Evolutionary conservation across 2,888 invertebrate species (phyloP).

Genomic region (Ypsolopha scabrella): DNA sequence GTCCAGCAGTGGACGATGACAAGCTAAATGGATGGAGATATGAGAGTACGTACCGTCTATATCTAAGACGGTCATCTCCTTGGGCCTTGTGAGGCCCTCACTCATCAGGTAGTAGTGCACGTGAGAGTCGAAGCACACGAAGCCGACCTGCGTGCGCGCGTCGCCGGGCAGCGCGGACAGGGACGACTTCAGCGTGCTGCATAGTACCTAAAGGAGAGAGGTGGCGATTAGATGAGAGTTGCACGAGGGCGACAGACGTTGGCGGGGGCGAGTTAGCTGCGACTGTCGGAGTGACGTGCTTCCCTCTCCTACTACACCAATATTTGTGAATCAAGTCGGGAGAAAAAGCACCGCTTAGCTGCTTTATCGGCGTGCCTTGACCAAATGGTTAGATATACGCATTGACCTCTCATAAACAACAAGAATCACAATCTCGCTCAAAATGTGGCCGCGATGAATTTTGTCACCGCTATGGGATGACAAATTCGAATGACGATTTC

Average conservation of each 20-base stretch:
- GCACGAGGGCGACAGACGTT: neutral
- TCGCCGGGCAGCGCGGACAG: conserved; percentile 95
- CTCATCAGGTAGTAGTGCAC: conserved; percentile 94
- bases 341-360: too few species aligned
- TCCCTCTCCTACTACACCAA: too few species aligned
- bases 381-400: neutral
- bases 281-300: too few species aligned
- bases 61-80: conserved; percentile 92
- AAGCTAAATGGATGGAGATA: too few species aligned
- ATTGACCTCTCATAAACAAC: too few species aligned
- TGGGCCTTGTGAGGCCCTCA: conserved; percentile 85
- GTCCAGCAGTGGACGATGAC: too few species aligned
- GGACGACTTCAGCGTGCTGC: conserved; percentile 82
- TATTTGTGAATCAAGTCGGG: too few species aligned
- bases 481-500: too few species aligned
- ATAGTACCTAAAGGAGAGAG: conserved; percentile 71
- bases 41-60: conserved; percentile 79
- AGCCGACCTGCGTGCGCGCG: conserved; percentile 92
- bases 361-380: neutral
- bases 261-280: too few species aligned
- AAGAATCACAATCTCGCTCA: too few species aligned
- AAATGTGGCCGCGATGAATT: too few species aligned
- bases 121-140: conserved; percentile 91
- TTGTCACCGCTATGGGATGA: too few species aligned
- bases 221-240: neutral